Base-by-base conservation (phyloP, 2,888 invertebrate species). In the Hofmannophila pseudospretella region DNA sequence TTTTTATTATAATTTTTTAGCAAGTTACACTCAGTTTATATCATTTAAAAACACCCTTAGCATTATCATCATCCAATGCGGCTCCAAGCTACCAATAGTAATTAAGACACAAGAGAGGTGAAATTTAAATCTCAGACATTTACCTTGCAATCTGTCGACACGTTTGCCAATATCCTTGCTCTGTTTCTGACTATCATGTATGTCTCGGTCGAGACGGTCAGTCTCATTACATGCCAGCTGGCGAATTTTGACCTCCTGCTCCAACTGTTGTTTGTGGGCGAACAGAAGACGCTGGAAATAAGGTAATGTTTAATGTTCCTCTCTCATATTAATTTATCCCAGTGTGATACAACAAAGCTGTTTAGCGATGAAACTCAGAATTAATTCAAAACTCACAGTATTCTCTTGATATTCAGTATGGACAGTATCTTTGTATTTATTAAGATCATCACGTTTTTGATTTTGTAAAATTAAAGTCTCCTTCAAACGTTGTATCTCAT, bases 221-320 rank as follows among this genome's bases (percentile, higher is more conserved):
- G 77, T 81, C 58, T 74, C 87, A 56, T 62, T 88, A 49, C 59
- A 72, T 11, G 74, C 79, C 42, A 78, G 57, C 61, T 78, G 88
- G 45, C 74, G 91, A 70, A 76, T 80, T 65, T 92, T 90, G 32
- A 90, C 88, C 69, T 94, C 93, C 32, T 89, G 89, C 42, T 92
- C 90, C 39, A 92, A 67, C 63, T 94, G 93, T 37, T 90, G 88
- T 45, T 90, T 90, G 49, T 93, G 91, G 0, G 92, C 91, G 34
- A 89, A 88, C 31, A 94, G 72, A 5, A 93, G 76, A 55, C 90
- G 90, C 89, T 92, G 75, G 79, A 68, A 48, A 26, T 36, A 32
- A 29, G 23, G 3, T 8, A 23, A n/a, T n/a, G n/a, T n/a, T n/a
- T n/a, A n/a, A n/a, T n/a, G n/a, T n/a, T n/a, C n/a, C n/a, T n/a